Percentiles rank a stretch among this genome's conserved stretches.
Evolutionary conservation across 2,113 vertebrate genomes (phyloP).

Genomic region (Datnioides undecimradiatus): DNA sequence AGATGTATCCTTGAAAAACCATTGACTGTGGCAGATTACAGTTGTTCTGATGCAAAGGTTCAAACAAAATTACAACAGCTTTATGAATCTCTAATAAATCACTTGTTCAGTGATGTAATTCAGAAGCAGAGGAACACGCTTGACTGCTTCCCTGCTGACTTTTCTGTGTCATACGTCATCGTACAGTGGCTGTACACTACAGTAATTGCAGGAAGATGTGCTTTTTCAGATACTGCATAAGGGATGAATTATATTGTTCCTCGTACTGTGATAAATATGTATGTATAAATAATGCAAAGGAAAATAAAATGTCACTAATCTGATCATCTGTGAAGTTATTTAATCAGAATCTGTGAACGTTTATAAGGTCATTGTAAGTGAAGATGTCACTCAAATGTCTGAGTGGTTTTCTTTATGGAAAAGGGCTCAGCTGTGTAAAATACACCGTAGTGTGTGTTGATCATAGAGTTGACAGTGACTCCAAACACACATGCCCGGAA

Average conservation of each 20-base stretch:
- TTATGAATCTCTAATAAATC: neutral
- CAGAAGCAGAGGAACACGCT: neutral
- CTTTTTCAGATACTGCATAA: neutral
- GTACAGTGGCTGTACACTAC: neutral
- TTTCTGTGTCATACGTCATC: neutral
- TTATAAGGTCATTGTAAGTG: neutral
- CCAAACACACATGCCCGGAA: neutral
- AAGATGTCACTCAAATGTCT: neutral
- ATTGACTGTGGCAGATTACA: neutral
- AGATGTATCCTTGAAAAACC: neutral
- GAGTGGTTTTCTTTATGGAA: neutral
- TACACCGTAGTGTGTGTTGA: neutral
- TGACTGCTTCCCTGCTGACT: neutral
- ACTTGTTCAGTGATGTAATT: neutral
- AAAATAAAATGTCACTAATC: neutral
- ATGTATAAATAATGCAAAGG: no score
- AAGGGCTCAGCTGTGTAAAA: neutral
- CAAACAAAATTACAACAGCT: neutral
- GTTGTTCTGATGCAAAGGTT: neutral
- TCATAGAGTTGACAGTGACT: neutral
- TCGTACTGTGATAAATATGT: no score
- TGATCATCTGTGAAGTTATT: neutral
- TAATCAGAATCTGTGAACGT: neutral
- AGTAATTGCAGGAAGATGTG: no score
- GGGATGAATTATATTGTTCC: neutral